A percentile compares a stretch with the other conserved stretches of the same genome.
Conservation (phyloP, 2,888 invertebrate genomes). For the Meteorus cinctellus region DNA sequence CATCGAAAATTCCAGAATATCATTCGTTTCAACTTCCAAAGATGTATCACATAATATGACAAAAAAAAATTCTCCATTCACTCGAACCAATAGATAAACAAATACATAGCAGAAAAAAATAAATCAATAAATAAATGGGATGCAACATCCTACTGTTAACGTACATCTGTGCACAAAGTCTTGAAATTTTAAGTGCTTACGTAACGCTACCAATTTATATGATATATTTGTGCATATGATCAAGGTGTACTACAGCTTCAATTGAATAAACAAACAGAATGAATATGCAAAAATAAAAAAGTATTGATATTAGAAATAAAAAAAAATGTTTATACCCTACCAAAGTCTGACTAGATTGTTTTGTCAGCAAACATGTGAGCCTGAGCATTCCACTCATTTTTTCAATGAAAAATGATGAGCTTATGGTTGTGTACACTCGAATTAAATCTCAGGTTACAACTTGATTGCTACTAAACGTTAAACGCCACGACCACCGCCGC, state of each 20-base stretch:
- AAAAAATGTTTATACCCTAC: conserved; percentile 51
- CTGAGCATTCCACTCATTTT: conserved; percentile 68
- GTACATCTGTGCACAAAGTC: not conserved
- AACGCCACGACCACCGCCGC: conserved; percentile 32
- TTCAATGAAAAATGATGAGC: not conserved
- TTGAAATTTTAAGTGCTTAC: not conserved
- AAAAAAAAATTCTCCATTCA: too few relatives aligned
- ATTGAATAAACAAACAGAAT: not conserved
- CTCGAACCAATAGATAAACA: too few relatives aligned
- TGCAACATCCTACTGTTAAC: not conserved
- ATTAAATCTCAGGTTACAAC: not conserved
- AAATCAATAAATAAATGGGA: not conserved
- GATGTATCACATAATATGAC: too few relatives aligned
- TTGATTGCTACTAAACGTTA: conserved; percentile 10
- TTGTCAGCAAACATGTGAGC: conserved; percentile 64
- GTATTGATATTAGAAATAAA: conserved; percentile 61
- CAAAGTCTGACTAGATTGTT: conserved; percentile 56
- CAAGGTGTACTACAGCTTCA: not conserved
- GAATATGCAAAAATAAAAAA: not conserved
- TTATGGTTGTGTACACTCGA: not conserved
- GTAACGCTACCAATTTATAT: conserved; percentile 4
- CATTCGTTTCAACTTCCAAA: too few relatives aligned
- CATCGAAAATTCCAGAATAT: too few relatives aligned
- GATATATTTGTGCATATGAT: not conserved
- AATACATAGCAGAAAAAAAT: too few relatives aligned